phyloP scores from a whole-genome alignment of 2,797 vertebrate species.

The Eutrigla gurnardus region DNA sequence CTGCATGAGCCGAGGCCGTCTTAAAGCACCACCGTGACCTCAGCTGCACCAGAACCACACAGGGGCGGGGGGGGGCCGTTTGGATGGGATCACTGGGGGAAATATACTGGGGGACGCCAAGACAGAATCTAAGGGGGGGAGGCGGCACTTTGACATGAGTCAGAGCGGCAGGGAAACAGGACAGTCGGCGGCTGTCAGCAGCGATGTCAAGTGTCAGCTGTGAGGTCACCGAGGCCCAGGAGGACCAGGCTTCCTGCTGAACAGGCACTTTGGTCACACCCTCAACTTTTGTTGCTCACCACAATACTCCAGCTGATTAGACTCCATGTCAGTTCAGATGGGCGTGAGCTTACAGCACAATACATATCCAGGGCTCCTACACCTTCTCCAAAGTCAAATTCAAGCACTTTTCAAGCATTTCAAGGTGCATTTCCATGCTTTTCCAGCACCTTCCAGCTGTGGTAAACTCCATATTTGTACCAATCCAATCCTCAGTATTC shows the following conservation, averaged over 20 bases:
- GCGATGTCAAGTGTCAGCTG: conserved; percentile 63
- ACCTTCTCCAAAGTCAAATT: too few relatives aligned
- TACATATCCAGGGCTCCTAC: not conserved
- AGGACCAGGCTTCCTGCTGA: conserved; percentile 47
- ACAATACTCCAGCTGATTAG: conserved; percentile 35
- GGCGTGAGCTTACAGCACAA: not conserved
- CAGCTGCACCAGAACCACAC: conserved; percentile 19
- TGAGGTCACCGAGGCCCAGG: conserved; percentile 50
- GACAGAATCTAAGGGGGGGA: not conserved
- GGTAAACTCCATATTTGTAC: too few relatives aligned
- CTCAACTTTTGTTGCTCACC: conserved; percentile 18
- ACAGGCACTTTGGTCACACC: conserved; percentile 28
- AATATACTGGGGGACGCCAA: not conserved
- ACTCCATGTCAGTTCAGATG: not conserved
- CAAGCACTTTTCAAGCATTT: too few relatives aligned
- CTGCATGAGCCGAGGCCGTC: conserved; percentile 35
- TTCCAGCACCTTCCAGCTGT: too few relatives aligned
- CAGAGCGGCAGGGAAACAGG: conserved; percentile 38
- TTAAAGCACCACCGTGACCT: conserved; percentile 36
- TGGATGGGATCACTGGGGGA: not conserved
- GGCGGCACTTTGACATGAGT: conserved; percentile 52
- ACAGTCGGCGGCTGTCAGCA: conserved; percentile 50
- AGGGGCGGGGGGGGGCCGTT: too few relatives aligned
- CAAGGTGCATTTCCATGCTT: too few relatives aligned
- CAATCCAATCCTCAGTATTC: too few relatives aligned